Evolutionary conservation across 2,113 vertebrate genomes (phyloP).

Genomic region (Thunnus thynnus): DNA sequence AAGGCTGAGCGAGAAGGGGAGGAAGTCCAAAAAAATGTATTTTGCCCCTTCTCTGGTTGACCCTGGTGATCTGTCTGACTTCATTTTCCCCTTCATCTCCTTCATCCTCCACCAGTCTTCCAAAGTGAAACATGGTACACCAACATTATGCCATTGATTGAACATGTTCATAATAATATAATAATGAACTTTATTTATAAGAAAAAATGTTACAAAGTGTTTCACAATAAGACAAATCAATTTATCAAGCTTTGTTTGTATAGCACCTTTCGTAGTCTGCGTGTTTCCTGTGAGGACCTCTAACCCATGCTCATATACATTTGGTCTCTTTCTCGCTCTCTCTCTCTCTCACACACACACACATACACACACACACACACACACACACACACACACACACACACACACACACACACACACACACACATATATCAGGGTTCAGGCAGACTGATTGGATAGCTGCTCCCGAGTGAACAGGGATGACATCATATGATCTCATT

Average conservation of each 20-base stretch:
- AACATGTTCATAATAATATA: background rate
- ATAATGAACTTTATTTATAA: background rate
- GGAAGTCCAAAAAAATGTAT: background rate
- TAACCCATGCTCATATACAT: background rate
- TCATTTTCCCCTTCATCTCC: background rate
- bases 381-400: constrained; percentile 35
- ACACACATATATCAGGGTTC: background rate
- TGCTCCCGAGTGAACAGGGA: constrained; percentile 68
- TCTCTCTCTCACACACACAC: constrained; percentile 11
- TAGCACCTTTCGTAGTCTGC: too few species aligned
- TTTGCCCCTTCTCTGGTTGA: constrained; percentile 25
- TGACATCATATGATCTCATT: constrained; percentile 88
- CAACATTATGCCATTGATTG: background rate
- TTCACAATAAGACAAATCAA: too few species aligned
- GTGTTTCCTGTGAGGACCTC: background rate
- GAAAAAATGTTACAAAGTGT: too few species aligned
- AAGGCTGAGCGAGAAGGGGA: background rate
- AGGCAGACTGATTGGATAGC: constrained; percentile 34
- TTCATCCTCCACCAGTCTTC: background rate
- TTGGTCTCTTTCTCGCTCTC: background rate
- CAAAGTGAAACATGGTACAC: background rate
- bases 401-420: constrained; percentile 11
- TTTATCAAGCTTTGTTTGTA: too few species aligned
- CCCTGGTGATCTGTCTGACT: background rate
- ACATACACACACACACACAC: constrained; percentile 10